A percentile compares a stretch with the other conserved stretches of the same genome.
These are phyloP conservation scores for Pyrrhia umbra DNA, from an alignment of 2,888 invertebrate genomes.

Conservation along the genomic window DNA sequence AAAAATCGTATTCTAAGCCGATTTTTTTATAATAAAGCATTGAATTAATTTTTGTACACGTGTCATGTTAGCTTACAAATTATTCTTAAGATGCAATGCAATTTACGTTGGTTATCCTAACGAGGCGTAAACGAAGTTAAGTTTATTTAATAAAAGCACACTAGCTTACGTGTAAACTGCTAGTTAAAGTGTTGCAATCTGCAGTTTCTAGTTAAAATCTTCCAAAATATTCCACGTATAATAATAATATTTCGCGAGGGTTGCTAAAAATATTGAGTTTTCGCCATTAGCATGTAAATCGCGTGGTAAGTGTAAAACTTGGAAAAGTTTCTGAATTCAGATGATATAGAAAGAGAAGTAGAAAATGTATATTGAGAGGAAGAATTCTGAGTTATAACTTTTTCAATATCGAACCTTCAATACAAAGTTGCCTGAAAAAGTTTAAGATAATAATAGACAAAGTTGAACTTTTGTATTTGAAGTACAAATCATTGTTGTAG, in stretches of 20 bases:
- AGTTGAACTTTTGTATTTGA: neutral
- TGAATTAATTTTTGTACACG: too few species aligned
- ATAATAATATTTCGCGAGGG: slow-evolving; percentile 1
- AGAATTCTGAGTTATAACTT: slow-evolving; percentile 2
- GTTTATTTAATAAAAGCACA: neutral
- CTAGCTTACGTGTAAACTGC: neutral
- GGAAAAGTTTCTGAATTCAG: slow-evolving; percentile 6
- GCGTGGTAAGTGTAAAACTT: neutral
- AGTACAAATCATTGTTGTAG: too few species aligned
- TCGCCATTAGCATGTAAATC: neutral
- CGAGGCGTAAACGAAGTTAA: neutral
- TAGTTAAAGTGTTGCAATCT: neutral
- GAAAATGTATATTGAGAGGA: neutral
- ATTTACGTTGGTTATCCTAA: neutral
- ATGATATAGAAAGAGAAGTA: neutral
- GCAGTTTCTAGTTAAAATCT: neutral
- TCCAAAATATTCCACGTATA: neutral
- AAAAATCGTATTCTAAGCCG: too few species aligned
- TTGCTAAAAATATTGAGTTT: neutral
- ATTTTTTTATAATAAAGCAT: too few species aligned
- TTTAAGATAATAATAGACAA: neutral
- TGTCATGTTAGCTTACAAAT: neutral
- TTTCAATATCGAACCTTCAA: slow-evolving; percentile 18
- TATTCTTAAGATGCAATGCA: neutral
- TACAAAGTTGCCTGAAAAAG: neutral